These are phyloP conservation scores for Ferrisia virgata DNA, from an alignment of 2,888 invertebrate species.

Conservation along the genomic window DNA sequence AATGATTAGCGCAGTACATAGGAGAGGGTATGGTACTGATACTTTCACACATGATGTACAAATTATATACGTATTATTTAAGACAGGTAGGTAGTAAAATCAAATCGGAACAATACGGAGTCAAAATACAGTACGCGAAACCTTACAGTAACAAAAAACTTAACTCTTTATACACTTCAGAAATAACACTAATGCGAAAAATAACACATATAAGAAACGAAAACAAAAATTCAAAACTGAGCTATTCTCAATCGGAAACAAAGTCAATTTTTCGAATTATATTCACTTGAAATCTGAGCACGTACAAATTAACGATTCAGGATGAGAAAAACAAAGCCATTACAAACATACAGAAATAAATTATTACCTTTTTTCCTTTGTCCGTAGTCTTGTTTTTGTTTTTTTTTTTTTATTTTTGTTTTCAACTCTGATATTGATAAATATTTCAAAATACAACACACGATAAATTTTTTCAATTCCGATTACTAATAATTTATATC, in stretches of 20 bases:
- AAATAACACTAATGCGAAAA: background rate
- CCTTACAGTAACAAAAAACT: too few relatives aligned
- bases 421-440: background rate
- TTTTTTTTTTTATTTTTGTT: background rate
- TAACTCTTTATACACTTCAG: background rate
- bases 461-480: slow-evolving; percentile 3
- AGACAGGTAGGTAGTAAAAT: background rate
- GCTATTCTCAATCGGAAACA: too few relatives aligned
- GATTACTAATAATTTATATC: too few relatives aligned
- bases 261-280: background rate
- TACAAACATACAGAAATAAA: background rate
- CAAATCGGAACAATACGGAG: background rate
- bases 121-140: background rate
- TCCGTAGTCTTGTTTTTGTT: too few relatives aligned
- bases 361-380: background rate
- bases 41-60: background rate
- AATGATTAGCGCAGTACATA: background rate
- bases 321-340: background rate
- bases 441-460: background rate
- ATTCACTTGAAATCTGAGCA: background rate
- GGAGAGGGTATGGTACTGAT: too few relatives aligned
- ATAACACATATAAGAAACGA: background rate
- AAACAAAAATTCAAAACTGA: too few relatives aligned
- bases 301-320: background rate
- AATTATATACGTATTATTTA: too few relatives aligned